These are phyloP conservation scores for Capromys pilorides DNA, from an alignment of 2,797 vertebrate genomes.

Conservation along the genomic window DNA sequence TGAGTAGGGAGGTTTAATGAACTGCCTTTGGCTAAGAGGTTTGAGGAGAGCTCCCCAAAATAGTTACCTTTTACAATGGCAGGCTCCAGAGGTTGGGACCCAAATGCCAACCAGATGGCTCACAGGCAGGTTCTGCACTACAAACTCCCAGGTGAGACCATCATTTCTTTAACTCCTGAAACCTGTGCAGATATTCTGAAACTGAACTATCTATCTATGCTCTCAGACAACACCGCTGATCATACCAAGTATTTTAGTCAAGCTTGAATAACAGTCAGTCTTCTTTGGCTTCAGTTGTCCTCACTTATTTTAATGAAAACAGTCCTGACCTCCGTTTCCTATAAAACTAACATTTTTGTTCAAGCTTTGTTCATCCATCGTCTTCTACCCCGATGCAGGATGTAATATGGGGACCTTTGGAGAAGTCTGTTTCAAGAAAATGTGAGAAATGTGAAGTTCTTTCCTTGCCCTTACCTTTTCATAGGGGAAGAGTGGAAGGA, in stretches of 20 bases:
- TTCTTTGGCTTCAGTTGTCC: background rate
- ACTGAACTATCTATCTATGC: background rate
- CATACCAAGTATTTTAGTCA: background rate
- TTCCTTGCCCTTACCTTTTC: background rate
- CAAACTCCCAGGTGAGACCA: fast-evolving
- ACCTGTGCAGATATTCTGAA: background rate
- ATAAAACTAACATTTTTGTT: background rate
- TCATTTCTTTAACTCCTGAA: background rate
- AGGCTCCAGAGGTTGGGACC: background rate
- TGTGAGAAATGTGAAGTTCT: background rate
- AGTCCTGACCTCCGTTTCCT: background rate
- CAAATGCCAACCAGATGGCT: fast-evolving
- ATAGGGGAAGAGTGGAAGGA: background rate
- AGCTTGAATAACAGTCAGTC: background rate
- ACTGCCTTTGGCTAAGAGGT: conserved; percentile 22
- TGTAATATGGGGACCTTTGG: background rate
- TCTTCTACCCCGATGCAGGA: background rate
- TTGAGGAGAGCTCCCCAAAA: background rate
- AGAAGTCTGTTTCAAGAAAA: background rate
- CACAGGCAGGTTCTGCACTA: background rate
- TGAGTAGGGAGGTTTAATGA: background rate
- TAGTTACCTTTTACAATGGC: background rate
- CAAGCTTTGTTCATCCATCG: background rate
- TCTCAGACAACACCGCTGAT: background rate
- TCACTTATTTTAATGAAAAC: background rate